A percentile compares a stretch with the other conserved stretches of the same genome.
Evolutionary conservation across 2,888 invertebrate species (phyloP).

Genomic region (Chalcosyrphus nemorum): DNA sequence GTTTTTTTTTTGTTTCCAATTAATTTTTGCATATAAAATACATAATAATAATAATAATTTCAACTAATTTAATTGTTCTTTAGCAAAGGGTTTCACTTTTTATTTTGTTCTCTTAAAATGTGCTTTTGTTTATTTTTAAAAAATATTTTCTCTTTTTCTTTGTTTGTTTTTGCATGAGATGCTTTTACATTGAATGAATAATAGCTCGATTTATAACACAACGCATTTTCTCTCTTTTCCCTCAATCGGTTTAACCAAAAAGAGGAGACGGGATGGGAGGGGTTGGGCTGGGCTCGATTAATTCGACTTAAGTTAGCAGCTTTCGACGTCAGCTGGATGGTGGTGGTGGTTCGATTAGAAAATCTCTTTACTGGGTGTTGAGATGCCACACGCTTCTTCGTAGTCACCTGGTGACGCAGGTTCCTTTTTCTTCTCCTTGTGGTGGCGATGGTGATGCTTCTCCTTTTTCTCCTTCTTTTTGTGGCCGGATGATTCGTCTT

Average conservation of each 20-base stretch:
- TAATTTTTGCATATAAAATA: slow-evolving; percentile 39
- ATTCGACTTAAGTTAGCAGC: slow-evolving; percentile 33
- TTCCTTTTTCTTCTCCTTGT: slow-evolving; percentile 75
- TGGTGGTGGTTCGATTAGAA: slow-evolving; percentile 80
- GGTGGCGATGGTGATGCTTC: slow-evolving; percentile 75
- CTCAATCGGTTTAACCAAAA: slow-evolving; percentile 59
- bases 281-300: too few species aligned
- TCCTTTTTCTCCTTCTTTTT: slow-evolving; percentile 78
- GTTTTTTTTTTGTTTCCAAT: slow-evolving; percentile 20
- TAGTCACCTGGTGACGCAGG: slow-evolving; percentile 86
- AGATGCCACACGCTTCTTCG: slow-evolving; percentile 95
- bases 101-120: slow-evolving; percentile 26
- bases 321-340: not conserved
- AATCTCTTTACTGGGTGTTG: slow-evolving; percentile 94
- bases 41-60: slow-evolving; percentile 45
- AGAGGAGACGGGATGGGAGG: not conserved
- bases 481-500: slow-evolving; percentile 49
- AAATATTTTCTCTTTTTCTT: slow-evolving; percentile 12
- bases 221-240: slow-evolving; percentile 22
- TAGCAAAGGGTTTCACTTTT: slow-evolving; percentile 11
- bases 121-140: slow-evolving; percentile 28
- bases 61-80: slow-evolving; percentile 45
- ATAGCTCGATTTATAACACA: slow-evolving; percentile 61
- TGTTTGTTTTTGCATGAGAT: slow-evolving; percentile 15
- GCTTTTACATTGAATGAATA: slow-evolving; percentile 54